Percentiles rank a stretch among this genome's conserved stretches.
These are phyloP conservation scores for Microtus oregoni DNA, from an alignment of 2,113 vertebrate species.

Conservation along the genomic window DNA sequence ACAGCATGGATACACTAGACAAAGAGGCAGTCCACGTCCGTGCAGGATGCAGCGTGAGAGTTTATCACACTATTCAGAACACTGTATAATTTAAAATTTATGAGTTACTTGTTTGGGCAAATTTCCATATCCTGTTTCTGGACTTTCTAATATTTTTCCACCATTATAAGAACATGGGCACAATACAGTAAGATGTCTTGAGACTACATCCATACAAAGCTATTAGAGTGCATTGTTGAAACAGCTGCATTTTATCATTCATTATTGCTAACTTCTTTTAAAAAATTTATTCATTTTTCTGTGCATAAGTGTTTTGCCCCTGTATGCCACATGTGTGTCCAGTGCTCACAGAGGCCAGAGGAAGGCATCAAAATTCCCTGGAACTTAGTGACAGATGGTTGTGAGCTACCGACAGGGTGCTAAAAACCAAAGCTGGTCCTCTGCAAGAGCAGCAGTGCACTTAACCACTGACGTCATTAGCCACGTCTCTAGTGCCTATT, in stretches of 20 bases:
- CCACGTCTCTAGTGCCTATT: not conserved
- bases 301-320: not conserved
- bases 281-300: not conserved
- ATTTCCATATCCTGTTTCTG: not conserved
- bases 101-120: not conserved
- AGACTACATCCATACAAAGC: not conserved
- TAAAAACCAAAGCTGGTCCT: not conserved
- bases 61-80: not conserved
- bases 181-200: not conserved
- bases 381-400: not conserved
- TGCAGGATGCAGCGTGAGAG: not conserved
- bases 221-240: not conserved
- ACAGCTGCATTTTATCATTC: not conserved
- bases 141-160: not conserved
- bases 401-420: not conserved
- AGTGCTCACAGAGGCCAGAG: not conserved
- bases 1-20: not conserved
- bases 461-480: not conserved
- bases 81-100: not conserved
- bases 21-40: not conserved
- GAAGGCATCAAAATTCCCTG: not conserved
- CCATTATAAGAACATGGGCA: not conserved
- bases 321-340: not conserved
- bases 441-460: not conserved
- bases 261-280: not conserved